Evolutionary conservation across 2,797 vertebrate genomes (phyloP).

Genomic region (Champsocephalus gunnari): DNA sequence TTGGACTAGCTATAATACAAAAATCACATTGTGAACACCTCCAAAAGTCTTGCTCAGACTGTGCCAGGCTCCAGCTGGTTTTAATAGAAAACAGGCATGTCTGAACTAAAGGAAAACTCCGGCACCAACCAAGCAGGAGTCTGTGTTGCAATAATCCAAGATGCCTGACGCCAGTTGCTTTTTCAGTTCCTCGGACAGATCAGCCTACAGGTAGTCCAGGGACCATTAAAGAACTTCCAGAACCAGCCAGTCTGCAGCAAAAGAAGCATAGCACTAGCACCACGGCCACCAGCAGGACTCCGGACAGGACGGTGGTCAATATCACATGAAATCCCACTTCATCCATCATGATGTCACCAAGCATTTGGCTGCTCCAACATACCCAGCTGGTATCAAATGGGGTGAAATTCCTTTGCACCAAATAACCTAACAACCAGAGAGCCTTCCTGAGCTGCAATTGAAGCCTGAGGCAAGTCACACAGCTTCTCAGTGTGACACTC

Average conservation of each 20-base stretch:
- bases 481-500: conserved; percentile 23
- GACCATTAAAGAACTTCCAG: conserved; percentile 71
- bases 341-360: conserved; percentile 57
- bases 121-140: background rate
- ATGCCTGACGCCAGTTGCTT: background rate
- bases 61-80: background rate
- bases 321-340: conserved; percentile 53
- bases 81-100: background rate
- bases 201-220: background rate
- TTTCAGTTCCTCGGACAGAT: conserved; percentile 18
- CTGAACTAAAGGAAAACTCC: background rate
- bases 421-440: background rate
- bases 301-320: conserved; percentile 72
- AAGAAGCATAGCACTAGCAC: conserved; percentile 83
- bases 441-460: conserved; percentile 6
- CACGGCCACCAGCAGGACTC: conserved; percentile 68
- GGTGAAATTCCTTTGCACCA: conserved; percentile 5
- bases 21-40: background rate
- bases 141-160: background rate
- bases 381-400: conserved; percentile 4
- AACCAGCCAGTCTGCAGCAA: conserved; percentile 81
- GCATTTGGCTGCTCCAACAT: background rate
- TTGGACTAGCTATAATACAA: background rate
- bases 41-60: background rate
- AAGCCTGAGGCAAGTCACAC: conserved; percentile 35